Evolutionary conservation across 2,113 vertebrate genomes (phyloP).

Genomic region (Hipposideros armiger): DNA sequence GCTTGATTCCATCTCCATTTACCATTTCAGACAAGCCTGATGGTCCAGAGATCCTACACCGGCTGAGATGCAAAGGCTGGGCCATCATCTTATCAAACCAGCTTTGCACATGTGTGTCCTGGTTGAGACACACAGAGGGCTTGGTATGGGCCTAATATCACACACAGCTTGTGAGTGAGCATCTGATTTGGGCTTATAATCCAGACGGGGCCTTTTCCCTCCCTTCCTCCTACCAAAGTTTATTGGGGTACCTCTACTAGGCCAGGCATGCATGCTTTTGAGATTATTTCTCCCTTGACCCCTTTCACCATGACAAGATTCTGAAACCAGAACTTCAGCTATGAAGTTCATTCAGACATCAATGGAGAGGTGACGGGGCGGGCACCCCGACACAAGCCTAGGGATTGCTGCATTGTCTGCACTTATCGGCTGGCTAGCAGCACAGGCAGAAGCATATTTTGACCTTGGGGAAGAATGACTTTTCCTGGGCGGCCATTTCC

Average conservation of each 20-base stretch:
- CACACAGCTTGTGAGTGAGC: background rate
- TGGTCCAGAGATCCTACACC: background rate
- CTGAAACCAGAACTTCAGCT: background rate
- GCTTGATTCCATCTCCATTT: background rate
- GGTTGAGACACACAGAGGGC: background rate
- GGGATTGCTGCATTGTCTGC: background rate
- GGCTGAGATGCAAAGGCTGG: background rate
- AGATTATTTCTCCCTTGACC: background rate
- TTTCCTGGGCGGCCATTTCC: background rate
- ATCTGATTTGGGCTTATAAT: background rate
- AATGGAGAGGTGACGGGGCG: background rate
- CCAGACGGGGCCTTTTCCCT: background rate
- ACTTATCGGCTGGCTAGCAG: background rate
- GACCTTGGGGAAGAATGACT: background rate
- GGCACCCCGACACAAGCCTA: background rate
- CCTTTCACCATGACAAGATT: background rate
- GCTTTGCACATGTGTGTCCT: background rate
- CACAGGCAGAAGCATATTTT: background rate
- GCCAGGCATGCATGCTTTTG: background rate
- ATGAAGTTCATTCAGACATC: background rate
- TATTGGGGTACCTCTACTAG: background rate
- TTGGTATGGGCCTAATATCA: background rate
- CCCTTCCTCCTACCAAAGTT: background rate
- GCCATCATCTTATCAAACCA: background rate
- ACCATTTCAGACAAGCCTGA: background rate